Evolutionary conservation across 2,797 vertebrate species (phyloP).

Genomic region (Leontocebus nigricollis): DNA sequence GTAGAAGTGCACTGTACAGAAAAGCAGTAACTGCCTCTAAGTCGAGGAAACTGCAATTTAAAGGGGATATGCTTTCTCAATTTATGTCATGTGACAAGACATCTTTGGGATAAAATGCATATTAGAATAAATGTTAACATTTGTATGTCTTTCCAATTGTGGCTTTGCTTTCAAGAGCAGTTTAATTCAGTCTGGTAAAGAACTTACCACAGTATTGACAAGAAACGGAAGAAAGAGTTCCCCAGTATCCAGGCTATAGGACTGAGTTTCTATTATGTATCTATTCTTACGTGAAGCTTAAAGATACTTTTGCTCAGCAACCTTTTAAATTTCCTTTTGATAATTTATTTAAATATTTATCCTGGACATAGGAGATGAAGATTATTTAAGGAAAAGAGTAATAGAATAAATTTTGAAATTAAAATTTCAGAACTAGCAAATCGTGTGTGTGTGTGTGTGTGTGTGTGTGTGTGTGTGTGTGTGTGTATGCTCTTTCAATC

Average conservation of each 20-base stretch:
- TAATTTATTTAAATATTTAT: constrained; percentile 1
- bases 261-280: neutral
- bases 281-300: neutral
- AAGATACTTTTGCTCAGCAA: neutral
- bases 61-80: neutral
- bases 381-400: neutral
- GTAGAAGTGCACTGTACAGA: neutral
- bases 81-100: neutral
- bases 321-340: neutral
- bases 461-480: neutral
- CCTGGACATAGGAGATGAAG: neutral
- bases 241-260: neutral
- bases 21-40: neutral
- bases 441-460: neutral
- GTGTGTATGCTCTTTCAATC: neutral
- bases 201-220: neutral
- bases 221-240: neutral
- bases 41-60: neutral
- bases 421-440: neutral
- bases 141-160: neutral
- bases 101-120: neutral
- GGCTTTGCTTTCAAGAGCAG: neutral
- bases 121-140: neutral
- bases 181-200: neutral
- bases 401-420: neutral